phyloP scores from a whole-genome alignment of 1,140 invertebrate genomes.

The Halictus rubicundus region DNA sequence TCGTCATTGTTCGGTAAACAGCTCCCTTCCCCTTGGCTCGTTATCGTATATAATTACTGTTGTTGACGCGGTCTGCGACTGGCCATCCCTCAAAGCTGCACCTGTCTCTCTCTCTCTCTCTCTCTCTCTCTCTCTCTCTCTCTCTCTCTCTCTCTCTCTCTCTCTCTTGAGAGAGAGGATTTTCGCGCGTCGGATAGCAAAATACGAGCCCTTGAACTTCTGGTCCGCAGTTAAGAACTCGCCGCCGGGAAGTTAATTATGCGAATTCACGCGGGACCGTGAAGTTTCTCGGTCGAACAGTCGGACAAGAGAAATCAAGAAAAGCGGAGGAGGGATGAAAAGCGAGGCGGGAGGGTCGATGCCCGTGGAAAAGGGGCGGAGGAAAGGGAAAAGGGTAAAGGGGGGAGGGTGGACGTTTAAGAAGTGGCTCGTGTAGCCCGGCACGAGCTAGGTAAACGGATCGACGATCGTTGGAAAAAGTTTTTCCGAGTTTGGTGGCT shows the following conservation, averaged over 20 bases:
- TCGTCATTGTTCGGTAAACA: constrained; percentile 10
- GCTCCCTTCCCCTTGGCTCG: background rate
- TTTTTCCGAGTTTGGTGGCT: constrained; percentile 34
- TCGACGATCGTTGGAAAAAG: constrained; percentile 53
- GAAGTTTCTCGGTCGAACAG: constrained; percentile 26
- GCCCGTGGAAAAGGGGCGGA: too few relatives aligned
- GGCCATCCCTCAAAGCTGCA: background rate
- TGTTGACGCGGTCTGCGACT: constrained; percentile 22
- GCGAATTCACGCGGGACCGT: constrained; percentile 32
- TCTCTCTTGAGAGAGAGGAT: too few relatives aligned
- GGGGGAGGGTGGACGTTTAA: background rate
- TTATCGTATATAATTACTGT: constrained; percentile 21
- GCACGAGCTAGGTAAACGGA: constrained; percentile 43
- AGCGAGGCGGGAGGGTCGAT: too few relatives aligned
- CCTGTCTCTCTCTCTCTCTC: background rate
- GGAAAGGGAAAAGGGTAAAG: background rate
- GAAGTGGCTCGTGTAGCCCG: constrained; percentile 15
- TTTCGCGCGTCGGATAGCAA: constrained; percentile 13
- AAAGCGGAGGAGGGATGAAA: too few relatives aligned
- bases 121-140: too few relatives aligned
- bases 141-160: too few relatives aligned
- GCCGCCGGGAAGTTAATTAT: constrained; percentile 46
- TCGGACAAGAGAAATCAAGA: constrained; percentile 5
- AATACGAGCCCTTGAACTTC: constrained; percentile 45
- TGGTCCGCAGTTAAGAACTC: constrained; percentile 48